Base-by-base conservation (phyloP, 2,797 vertebrate genomes). In the Sciurus vulgaris region DNA sequence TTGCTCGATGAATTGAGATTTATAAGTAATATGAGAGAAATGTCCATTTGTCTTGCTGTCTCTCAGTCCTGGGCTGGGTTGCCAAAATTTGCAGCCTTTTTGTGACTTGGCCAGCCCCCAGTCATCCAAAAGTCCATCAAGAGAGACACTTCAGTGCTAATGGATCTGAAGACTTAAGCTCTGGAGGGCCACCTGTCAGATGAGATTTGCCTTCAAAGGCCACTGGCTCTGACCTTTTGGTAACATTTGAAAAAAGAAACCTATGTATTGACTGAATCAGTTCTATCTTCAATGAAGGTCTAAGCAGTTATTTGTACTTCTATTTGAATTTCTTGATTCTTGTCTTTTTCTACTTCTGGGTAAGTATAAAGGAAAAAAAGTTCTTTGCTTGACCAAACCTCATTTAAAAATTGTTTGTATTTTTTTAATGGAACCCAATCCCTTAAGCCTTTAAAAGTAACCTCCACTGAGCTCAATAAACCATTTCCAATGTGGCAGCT, bases 191-290 rank as follows among this genome's bases (percentile, higher is more conserved):
- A 35, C 88, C 67, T 87, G 72, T 82, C 59, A 78, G 69, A 88
- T 94, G 96, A 95, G 96, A 95, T 94, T 97, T 96, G 77, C 86
- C 91, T 97, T 96, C 96, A 97, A 97, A 97, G 96, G 93, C 96
- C 93, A 96, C 89, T 93, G 87, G 77, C 69, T 95, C 83, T 97
- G 97, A 96, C 93, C 94, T 96, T 97, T 97, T 24, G 92, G 94
- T 97, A 96, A 96, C 92, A 95, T 96, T 97, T 0, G 82, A 85
- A 97, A 91, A 91, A 95, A 87, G 92, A 94, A 95, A 73, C 30
- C 82, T 59, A 73, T 26, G 59, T 97, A 86, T 91, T 86, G 35
- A 77, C 86, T 35, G 38, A 41, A 92, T 88, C 59, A 3, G 84
- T 70, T 85, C 93, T 91, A 54, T 95, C 86, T 18, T 69, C 15